These are phyloP conservation scores for Tipula unca DNA, from an alignment of 2,888 invertebrate genomes.

Conservation along the genomic window DNA sequence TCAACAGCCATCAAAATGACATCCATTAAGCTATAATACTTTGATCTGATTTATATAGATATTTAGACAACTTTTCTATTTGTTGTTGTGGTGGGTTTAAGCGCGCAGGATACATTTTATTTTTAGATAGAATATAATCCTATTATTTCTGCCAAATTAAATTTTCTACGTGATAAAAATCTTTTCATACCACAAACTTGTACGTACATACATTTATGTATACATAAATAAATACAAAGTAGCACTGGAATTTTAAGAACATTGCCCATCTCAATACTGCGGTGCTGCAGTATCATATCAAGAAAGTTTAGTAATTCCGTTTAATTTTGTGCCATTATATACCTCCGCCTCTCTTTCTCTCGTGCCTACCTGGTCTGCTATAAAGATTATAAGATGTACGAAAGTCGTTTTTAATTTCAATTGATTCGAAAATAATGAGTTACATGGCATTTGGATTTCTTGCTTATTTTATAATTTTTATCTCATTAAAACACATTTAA, in stretches of 20 bases:
- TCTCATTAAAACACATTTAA: neutral
- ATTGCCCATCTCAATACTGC: neutral
- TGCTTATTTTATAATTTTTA: neutral
- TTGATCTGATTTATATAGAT: constrained; percentile 14
- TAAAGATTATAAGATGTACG: neutral
- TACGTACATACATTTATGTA: neutral
- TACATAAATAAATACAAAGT: neutral
- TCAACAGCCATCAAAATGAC: neutral
- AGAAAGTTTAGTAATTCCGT: neutral
- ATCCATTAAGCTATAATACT: neutral
- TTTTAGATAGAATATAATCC: neutral
- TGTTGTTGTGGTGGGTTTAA: neutral
- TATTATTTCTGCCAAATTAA: neutral
- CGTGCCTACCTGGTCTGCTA: neutral
- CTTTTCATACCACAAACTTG: neutral
- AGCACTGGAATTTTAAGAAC: neutral
- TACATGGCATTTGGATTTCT: neutral
- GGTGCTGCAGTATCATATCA: neutral
- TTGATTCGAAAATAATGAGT: neutral
- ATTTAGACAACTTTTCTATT: neutral
- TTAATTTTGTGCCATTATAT: neutral
- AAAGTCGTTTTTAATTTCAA: neutral
- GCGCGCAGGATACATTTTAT: neutral
- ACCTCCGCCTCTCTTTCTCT: neutral
- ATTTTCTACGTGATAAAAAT: neutral